Percentiles rank a stretch among this genome's conserved stretches.
Conservation (phyloP, 2,888 invertebrate genomes). For the Coleophora flavipennella region DNA sequence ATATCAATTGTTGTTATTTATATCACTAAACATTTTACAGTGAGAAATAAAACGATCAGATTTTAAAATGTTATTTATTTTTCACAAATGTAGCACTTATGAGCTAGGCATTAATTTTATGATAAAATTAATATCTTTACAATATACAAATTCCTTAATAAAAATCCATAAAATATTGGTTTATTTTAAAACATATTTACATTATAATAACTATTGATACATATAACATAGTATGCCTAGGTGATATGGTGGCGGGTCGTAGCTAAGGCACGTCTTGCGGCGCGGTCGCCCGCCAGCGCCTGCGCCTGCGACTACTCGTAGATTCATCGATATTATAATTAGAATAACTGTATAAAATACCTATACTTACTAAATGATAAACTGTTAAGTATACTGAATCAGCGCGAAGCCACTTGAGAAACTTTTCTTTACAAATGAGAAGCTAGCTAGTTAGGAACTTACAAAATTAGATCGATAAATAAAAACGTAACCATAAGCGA, state of each 20-base stretch:
- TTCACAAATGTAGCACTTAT: conserved; percentile 70
- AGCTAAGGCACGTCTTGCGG: conserved; percentile 61
- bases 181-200: conserved; percentile 70
- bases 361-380: conserved; percentile 34
- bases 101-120: conserved; percentile 69
- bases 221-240: conserved; percentile 59
- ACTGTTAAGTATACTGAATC: conserved; percentile 33
- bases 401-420: conserved; percentile 41
- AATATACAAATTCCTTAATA: conserved; percentile 73
- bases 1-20: conserved; percentile 5
- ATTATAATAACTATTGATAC: conserved; percentile 64
- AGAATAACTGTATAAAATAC: conserved; percentile 38
- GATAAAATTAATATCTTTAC: conserved; percentile 72
- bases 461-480: conserved; percentile 65
- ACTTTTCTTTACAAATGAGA: conserved; percentile 46
- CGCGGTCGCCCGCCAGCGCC: too few relatives aligned
- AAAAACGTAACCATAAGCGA: conserved; percentile 43
- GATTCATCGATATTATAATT: conserved; percentile 36
- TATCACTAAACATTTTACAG: background rate
- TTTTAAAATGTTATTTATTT: conserved; percentile 68
- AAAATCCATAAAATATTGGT: conserved; percentile 72
- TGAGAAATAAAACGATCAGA: conserved; percentile 49
- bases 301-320: conserved; percentile 13
- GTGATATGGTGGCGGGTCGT: conserved; percentile 65
- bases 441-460: conserved; percentile 71